phyloP scores from a whole-genome alignment of 2,797 vertebrate genomes.

The Hyperoplus lanceolatus region DNA sequence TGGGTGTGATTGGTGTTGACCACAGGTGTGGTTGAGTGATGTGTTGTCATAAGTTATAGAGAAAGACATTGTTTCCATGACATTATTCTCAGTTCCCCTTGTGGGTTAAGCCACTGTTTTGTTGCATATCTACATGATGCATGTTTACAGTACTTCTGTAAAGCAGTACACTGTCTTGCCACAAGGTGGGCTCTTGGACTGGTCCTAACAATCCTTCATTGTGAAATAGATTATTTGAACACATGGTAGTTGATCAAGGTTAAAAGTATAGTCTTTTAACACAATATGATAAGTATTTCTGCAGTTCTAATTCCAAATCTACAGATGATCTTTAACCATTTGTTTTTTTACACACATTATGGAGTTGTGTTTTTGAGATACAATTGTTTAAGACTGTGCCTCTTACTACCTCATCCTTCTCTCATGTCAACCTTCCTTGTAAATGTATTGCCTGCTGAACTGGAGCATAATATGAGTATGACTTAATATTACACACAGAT shows the following conservation, averaged over 20 bases:
- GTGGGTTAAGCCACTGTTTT: constrained; percentile 6
- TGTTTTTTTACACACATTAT: neutral
- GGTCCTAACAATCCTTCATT: neutral
- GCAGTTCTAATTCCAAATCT: neutral
- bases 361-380: neutral
- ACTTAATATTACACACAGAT: neutral
- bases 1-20: neutral
- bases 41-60: neutral
- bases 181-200: constrained; percentile 46
- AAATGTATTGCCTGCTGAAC: neutral
- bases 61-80: constrained; percentile 43
- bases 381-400: neutral
- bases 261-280: neutral
- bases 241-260: neutral
- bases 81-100: constrained; percentile 51
- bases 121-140: neutral
- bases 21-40: constrained; percentile 5
- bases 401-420: neutral
- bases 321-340: neutral
- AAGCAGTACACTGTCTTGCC: constrained; percentile 31
- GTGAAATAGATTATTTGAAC: neutral
- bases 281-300: neutral
- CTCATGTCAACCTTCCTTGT: neutral
- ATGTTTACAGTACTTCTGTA: neutral
- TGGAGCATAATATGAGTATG: neutral